Base-by-base conservation (phyloP, 2,113 vertebrate species). In the Catagonus wagneri region DNA sequence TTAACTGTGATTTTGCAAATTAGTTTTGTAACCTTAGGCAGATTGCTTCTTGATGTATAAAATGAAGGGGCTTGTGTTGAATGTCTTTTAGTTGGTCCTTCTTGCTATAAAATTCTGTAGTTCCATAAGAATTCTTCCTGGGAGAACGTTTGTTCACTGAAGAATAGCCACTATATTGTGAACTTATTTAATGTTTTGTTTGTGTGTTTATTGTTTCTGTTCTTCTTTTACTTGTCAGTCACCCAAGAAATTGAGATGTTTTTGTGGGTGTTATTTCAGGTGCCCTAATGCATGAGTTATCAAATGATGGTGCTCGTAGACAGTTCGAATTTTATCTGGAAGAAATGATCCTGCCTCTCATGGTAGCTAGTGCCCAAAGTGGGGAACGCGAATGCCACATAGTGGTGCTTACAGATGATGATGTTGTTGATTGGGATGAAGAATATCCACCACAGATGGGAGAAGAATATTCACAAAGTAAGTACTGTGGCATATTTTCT, bases 391-490 rank as follows among this genome's bases (percentile, higher is more conserved):
- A 99, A 88, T 99, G 99, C 96, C 99, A 99, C 98, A 99, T 99
- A 34, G 99, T 99, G 34, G 99, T 99, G 92, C 99, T 99, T 54
- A 99, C 99, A 6, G 99, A 99, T 44, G 99, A 99, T 76, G 99
- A 99, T 86, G 99, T 99, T 78, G 99, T 99, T 88, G 99, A 99
- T 98, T 99, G 99, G 99, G 99, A 99, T 95, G 99, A 99, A 98
- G 99, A 99, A 89, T 99, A 99, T 89, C 99, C 99, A 1, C 99
- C 99, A 6, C 99, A 99, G 97, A 99, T 99, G 99, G 99, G 99
- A 97, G 99, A 99, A 91, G 99, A 99, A 72, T 99, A 99, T 98
- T 99, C 99, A 68, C 99, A 99, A 97, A 99, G 99, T 99, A 98
- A 99, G 99, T 97, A 15, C 75, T 17, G n/a, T 96, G 60, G 66